phyloP scores from a whole-genome alignment of 2,888 invertebrate genomes.

The Drosophila macrothrix region DNA sequence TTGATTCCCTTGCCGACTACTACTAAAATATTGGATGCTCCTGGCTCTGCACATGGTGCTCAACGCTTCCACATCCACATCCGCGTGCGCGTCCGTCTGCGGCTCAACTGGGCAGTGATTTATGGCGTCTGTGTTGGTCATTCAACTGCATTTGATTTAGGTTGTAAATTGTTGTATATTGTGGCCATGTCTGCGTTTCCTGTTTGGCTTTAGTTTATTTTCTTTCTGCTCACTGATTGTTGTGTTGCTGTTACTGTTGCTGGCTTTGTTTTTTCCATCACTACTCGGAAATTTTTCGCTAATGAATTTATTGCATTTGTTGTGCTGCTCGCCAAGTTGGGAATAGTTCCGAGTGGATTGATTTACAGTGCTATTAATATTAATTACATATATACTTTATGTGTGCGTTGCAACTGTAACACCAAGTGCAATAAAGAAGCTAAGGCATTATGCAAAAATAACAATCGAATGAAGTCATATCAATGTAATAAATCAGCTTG shows the following conservation, averaged over 20 bases:
- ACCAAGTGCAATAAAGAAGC: constrained; percentile 3
- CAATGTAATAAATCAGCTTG: not conserved
- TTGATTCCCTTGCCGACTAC: constrained; percentile 35
- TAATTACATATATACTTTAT: constrained; percentile 43
- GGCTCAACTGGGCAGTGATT: constrained; percentile 77
- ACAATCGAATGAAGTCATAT: not conserved
- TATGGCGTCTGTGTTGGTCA: constrained; percentile 81
- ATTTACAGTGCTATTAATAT: constrained; percentile 58
- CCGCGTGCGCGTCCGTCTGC: constrained; percentile 49
- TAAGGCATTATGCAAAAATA: constrained; percentile 23
- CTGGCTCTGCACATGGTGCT: constrained; percentile 43
- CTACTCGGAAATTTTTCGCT: constrained; percentile 64
- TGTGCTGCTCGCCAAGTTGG: constrained; percentile 30
- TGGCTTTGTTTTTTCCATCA: constrained; percentile 10
- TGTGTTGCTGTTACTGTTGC: constrained; percentile 11
- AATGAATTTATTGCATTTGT: constrained; percentile 76
- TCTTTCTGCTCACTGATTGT: constrained; percentile 13
- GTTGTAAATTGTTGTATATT: constrained; percentile 81
- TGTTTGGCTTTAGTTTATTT: constrained; percentile 59
- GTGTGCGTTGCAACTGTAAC: not conserved
- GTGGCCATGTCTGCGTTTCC: constrained; percentile 71
- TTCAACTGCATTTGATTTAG: constrained; percentile 82
- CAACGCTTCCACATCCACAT: constrained; percentile 22
- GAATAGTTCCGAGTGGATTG: constrained; percentile 47
- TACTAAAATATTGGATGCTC: constrained; percentile 71